These are phyloP conservation scores for Sinopyrophorus schimmeli DNA, from an alignment of 2,888 invertebrate species.

Conservation along the genomic window DNA sequence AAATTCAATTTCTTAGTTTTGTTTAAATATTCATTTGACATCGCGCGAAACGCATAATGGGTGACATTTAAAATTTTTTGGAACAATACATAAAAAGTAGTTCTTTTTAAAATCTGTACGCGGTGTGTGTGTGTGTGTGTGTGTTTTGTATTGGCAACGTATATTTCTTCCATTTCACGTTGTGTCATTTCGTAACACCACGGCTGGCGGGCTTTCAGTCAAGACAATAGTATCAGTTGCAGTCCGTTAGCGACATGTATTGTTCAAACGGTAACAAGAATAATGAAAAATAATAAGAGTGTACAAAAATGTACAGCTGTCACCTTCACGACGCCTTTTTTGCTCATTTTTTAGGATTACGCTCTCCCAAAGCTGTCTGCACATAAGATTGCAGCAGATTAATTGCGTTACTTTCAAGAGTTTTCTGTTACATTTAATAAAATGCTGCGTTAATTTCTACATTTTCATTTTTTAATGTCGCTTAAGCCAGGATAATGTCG, in stretches of 20 bases:
- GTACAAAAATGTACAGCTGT: conserved; percentile 1
- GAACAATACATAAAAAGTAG: too few species aligned
- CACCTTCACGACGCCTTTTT: not conserved
- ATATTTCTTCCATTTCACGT: conserved; percentile 20
- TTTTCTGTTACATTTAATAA: too few species aligned
- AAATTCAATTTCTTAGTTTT: too few species aligned
- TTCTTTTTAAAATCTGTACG: conserved; percentile 11
- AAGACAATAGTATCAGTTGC: conserved; percentile 25
- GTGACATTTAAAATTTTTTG: too few species aligned
- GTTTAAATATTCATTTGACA: too few species aligned
- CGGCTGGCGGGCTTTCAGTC: conserved; percentile 20
- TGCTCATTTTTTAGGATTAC: conserved; percentile 5
- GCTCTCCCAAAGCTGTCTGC: too few species aligned
- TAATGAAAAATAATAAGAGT: conserved; percentile 16
- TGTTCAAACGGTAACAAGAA: conserved; percentile 11
- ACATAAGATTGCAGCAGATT: too few species aligned
- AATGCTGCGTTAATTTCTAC: too few species aligned
- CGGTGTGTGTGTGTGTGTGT: not conserved
- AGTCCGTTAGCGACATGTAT: conserved; percentile 20
- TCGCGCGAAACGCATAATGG: too few species aligned
- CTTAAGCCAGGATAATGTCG: too few species aligned
- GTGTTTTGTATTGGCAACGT: conserved; percentile 17
- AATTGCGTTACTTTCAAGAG: too few species aligned
- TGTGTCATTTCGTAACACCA: conserved; percentile 20
- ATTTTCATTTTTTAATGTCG: too few species aligned